phyloP scores from a whole-genome alignment of 1,140 invertebrate genomes.

The Oppia nitens region DNA sequence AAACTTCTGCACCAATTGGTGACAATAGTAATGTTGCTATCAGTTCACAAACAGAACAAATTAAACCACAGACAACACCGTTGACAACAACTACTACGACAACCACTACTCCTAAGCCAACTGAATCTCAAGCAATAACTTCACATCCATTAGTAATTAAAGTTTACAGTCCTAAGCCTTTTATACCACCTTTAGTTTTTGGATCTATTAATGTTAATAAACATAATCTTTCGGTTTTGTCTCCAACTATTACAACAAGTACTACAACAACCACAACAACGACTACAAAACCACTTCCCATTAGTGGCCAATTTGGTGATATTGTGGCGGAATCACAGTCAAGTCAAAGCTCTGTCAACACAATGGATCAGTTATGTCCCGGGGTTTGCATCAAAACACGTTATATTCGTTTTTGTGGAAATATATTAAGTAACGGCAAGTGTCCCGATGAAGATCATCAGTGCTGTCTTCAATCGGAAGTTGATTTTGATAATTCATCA shows the following conservation, averaged over 20 bases:
- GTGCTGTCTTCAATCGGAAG: slow-evolving; percentile 20
- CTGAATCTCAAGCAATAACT: not conserved
- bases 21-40: not conserved
- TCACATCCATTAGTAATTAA: not conserved
- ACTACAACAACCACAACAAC: not conserved
- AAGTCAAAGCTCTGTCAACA: not conserved
- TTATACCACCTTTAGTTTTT: not conserved
- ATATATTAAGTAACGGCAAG: slow-evolving; percentile 2
- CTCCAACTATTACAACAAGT: slow-evolving; percentile 26
- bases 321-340: not conserved
- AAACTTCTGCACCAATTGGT: slow-evolving; percentile 20
- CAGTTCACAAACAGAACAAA: not conserved
- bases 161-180: not conserved
- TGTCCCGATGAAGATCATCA: slow-evolving; percentile 16
- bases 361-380: slow-evolving; percentile 8
- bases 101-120: not conserved
- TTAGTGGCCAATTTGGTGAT: not conserved
- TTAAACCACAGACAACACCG: not conserved
- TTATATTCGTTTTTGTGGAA: slow-evolving; percentile 16
- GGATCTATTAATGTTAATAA: not conserved
- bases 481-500: slow-evolving; percentile 8
- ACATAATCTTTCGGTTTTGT: slow-evolving; percentile 20
- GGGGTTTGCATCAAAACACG: slow-evolving; percentile 19
- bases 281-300: not conserved
- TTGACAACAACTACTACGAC: not conserved